Percentiles rank a stretch among this genome's conserved stretches.
Evolutionary conservation across 2,797 vertebrate genomes (phyloP).

Genomic region (Basileuterus tristriatus): DNA sequence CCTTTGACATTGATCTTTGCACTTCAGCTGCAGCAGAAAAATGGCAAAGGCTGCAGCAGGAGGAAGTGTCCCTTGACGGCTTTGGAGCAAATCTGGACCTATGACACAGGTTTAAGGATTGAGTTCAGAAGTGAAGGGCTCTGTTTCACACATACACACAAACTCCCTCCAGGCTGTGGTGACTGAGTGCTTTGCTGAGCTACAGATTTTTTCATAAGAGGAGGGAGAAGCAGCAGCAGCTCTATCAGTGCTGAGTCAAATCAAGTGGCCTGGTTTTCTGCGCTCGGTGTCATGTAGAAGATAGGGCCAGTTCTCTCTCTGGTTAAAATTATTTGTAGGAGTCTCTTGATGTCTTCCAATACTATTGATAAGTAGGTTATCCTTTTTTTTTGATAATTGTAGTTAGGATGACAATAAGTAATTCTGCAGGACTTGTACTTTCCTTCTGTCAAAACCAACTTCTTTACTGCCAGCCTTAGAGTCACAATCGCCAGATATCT

Average conservation of each 20-base stretch:
- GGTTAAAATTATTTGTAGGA: not conserved
- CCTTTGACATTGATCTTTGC: constrained; percentile 16
- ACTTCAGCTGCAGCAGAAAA: not conserved
- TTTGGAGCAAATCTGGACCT: not conserved
- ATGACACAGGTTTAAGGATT: not conserved
- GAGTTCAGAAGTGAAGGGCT: not conserved
- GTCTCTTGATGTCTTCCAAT: not conserved
- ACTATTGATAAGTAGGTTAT: not conserved
- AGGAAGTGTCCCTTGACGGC: not conserved
- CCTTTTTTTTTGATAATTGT: not conserved
- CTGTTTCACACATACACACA: not conserved
- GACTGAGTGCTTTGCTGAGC: not conserved
- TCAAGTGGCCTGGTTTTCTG: not conserved
- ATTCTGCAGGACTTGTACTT: not conserved
- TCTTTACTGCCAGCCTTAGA: accelerated
- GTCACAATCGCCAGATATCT: not conserved
- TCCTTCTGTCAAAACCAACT: not conserved
- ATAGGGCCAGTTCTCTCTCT: not conserved
- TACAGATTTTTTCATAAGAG: not conserved
- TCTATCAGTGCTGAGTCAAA: not conserved
- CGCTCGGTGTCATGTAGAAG: accelerated
- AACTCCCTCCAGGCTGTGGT: not conserved
- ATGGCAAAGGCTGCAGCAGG: not conserved
- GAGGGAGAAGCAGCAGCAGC: not conserved
- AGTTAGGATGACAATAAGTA: not conserved